These are phyloP conservation scores for Drosophila peninsularis DNA, from an alignment of 2,888 invertebrate genomes.

Conservation along the genomic window DNA sequence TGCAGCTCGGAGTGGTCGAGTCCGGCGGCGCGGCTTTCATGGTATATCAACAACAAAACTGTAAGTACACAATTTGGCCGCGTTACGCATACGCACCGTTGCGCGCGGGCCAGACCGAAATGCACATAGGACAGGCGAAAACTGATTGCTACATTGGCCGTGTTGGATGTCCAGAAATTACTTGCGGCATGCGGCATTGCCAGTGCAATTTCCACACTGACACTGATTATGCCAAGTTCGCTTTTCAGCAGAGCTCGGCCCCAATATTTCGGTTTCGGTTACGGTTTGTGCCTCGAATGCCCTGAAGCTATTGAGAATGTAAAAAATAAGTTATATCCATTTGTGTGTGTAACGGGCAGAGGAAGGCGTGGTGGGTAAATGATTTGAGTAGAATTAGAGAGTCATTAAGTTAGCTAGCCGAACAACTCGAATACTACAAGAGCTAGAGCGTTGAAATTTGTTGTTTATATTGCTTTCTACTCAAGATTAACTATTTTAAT, in stretches of 20 bases:
- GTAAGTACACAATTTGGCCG: conserved; percentile 70
- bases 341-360: background rate
- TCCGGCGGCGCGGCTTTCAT: conserved; percentile 83
- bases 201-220: conserved; percentile 6
- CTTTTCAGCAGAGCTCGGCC: background rate
- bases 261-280: conserved; percentile 3
- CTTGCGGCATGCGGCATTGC: conserved; percentile 15
- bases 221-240: conserved; percentile 18
- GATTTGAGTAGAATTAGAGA: background rate
- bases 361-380: background rate
- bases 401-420: background rate
- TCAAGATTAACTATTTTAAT: background rate
- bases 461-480: too few species aligned
- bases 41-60: conserved; percentile 85
- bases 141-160: conserved; percentile 35
- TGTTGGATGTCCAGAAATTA: conserved; percentile 42
- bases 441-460: background rate
- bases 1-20: conserved; percentile 85
- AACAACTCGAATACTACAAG: background rate
- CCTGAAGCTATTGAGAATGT: background rate
- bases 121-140: conserved; percentile 30
- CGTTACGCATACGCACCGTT: conserved; percentile 39
- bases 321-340: background rate
- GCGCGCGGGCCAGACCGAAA: conserved; percentile 2
- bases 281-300: background rate